These are phyloP conservation scores for Calliphora vomitoria DNA, from an alignment of 2,888 invertebrate species.

Conservation along the genomic window DNA sequence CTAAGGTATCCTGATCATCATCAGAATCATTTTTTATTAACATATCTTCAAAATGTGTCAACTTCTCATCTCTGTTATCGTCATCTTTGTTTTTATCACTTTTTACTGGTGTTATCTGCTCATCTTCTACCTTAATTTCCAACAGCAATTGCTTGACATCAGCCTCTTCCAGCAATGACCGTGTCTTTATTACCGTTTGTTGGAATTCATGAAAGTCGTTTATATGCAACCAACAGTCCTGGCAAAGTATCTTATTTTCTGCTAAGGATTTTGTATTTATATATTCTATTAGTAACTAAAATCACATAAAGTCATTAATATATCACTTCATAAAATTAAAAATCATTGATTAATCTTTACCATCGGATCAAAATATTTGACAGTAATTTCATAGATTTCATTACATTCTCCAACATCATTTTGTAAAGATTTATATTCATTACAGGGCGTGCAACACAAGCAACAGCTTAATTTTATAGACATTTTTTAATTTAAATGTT, in stretches of 20 bases:
- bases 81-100: not conserved
- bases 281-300: slow-evolving; percentile 53
- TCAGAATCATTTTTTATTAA: slow-evolving; percentile 46
- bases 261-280: slow-evolving; percentile 5
- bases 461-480: slow-evolving; percentile 40
- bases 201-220: slow-evolving; percentile 67
- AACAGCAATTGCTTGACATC: slow-evolving; percentile 28
- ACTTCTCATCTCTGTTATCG: slow-evolving; percentile 44
- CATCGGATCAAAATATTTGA: slow-evolving; percentile 70
- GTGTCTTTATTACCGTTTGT: slow-evolving; percentile 52
- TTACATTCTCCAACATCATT: slow-evolving; percentile 62
- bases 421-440: slow-evolving; percentile 52
- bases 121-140: slow-evolving; percentile 38
- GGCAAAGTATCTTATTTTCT: slow-evolving; percentile 48
- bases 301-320: not conserved
- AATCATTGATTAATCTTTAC: slow-evolving; percentile 28
- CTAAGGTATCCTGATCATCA: slow-evolving; percentile 21
- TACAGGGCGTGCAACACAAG: slow-evolving; percentile 47
- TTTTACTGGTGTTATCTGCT: not conserved
- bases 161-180: slow-evolving; percentile 29
- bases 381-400: slow-evolving; percentile 64
- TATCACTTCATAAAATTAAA: not conserved
- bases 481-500: slow-evolving; percentile 37
- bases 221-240: slow-evolving; percentile 63
- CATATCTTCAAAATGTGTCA: slow-evolving; percentile 48